Base-by-base conservation (phyloP, 2,797 vertebrate species). In the Parotocinclus haroldoi region DNA sequence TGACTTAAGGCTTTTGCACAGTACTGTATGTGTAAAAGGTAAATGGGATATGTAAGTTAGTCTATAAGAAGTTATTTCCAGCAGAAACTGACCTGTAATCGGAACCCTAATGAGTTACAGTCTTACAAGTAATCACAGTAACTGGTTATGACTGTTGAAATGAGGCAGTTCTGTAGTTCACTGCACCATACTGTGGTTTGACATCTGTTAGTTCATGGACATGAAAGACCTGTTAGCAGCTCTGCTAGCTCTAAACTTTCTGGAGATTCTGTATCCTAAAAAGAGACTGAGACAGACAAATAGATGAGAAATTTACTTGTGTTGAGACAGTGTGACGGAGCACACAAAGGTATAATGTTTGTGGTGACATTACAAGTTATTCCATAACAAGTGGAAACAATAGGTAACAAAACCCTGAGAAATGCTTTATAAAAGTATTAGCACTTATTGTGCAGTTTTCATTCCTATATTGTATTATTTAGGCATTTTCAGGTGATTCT, bases 271-370 rank as follows among this genome's bases (percentile, higher is more conserved):
- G 27, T 58, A 45, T 27, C 54, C 66, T 18, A 53, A 27, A 58
- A 64, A 71, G 27, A 27, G 27, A 2, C 27, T 27, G 27, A 51
- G 19, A 18, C 56, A 14, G 13, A 54, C 55, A 54, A 17, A 68
- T 57, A 66, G 13, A 40, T 65, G 54, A 19, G n/a, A 63, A 63
- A 65, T 17, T 48, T 58, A 42, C 58, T 73, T 58, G 55, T 50
- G 58, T 64, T 52, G 7, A 45, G 68, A 16, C 71, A 78, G 75
- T 79, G 79, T 80, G 77, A 83, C 73, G 76, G 71, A 66, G 75
- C 73, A 77, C 69, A 66, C 75, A 77, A 72, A 83, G 84, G 79
- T 88, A 83, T 85, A 85, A 84, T 83, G 80, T 79, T 79, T 78
- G 75, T 71, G 79, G 73, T 27, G 74, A 84, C 50, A 83, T 84